Base-by-base conservation (phyloP, 2,888 invertebrate species). In the Netelia melanura region DNA sequence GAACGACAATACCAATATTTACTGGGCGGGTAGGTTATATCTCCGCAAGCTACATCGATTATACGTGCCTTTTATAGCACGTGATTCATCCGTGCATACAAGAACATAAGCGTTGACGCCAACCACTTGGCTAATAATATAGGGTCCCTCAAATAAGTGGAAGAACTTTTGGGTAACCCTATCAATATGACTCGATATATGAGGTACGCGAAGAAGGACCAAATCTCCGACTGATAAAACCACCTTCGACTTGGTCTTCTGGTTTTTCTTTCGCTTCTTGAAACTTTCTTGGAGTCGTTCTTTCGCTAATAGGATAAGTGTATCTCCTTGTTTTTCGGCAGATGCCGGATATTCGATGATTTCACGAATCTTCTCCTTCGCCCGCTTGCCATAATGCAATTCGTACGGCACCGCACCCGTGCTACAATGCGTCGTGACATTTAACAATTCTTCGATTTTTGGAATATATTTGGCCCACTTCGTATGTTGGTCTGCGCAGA, bases 101-200 rank as follows among this genome's bases (percentile, higher is more conserved):
- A 80, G 58, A 52, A 80, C 72, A 76, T 54, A 76, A n/a, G 76
- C 76, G 52, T 76, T 81, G 0, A 11, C 6, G 1, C 76, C 70
- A 8, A 61, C 52, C 6, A 21, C 23, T n/a, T 52, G 17, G 5
- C 11, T 62, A 11, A 82, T 74, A 14, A 3, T 9, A 52, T 76
- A 82, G 5, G 81, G 81, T 2, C 81, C 81, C 44, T 74, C 38
- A 52, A n/a, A 74, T 17, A 61, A 17, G 25, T 76, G 81, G 25
- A 82, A 76, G 68, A 81, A 81, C n/a, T 81, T 61, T 2, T 62
- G 61, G 1, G 74, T 74, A 23, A 48, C 61, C 1, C 62, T 23
- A 52, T 76, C 76, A 0, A 56, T 14, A 21, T 62, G 68, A 5
- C 52, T 82, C 0, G 81, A 76, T 5, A 70, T 17, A 61, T 82